A percentile compares a stretch with the other conserved stretches of the same genome.
phyloP scores from a whole-genome alignment of 2,888 invertebrate species.

The Eutolmus rufibarbis region DNA sequence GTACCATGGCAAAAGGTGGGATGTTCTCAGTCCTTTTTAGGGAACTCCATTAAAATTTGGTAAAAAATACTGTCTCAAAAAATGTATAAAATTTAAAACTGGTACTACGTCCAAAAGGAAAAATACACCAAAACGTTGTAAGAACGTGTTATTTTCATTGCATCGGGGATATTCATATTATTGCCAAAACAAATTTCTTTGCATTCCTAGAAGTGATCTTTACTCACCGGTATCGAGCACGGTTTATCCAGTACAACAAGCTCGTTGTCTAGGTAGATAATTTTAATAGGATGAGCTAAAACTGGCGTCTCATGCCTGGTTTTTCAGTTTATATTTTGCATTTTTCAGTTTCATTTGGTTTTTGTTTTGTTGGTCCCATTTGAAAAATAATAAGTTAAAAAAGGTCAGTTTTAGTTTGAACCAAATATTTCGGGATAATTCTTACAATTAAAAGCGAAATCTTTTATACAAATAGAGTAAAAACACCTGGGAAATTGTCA shows the following conservation, averaged over 20 bases:
- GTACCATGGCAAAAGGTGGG: neutral
- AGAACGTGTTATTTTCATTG: neutral
- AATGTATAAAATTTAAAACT: neutral
- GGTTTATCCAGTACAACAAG: slow-evolving; percentile 90
- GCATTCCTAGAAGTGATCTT: slow-evolving; percentile 47
- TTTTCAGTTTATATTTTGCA: slow-evolving; percentile 28
- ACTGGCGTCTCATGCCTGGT: slow-evolving; percentile 86
- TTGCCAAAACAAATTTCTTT: slow-evolving; percentile 17
- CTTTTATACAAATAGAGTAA: neutral
- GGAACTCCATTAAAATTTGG: neutral
- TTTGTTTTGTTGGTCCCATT: slow-evolving; percentile 39
- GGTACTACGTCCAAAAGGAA: neutral
- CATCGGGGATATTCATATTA: neutral
- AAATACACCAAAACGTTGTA: neutral
- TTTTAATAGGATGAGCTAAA: slow-evolving; percentile 78
- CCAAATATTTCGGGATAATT: neutral
- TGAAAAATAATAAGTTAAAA: slow-evolving; percentile 38
- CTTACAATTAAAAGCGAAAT: neutral
- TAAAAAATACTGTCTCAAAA: neutral
- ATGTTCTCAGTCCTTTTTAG: neutral
- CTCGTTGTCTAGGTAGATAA: slow-evolving; percentile 84
- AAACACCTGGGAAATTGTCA: neutral
- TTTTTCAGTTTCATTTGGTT: slow-evolving; percentile 34
- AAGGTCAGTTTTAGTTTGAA: slow-evolving; percentile 16
- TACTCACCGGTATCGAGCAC: slow-evolving; percentile 85